A percentile compares a stretch with the other conserved stretches of the same genome.
These are phyloP conservation scores for Subanguina moxae DNA, from an alignment of 1,140 invertebrate genomes.

Conservation along the genomic window DNA sequence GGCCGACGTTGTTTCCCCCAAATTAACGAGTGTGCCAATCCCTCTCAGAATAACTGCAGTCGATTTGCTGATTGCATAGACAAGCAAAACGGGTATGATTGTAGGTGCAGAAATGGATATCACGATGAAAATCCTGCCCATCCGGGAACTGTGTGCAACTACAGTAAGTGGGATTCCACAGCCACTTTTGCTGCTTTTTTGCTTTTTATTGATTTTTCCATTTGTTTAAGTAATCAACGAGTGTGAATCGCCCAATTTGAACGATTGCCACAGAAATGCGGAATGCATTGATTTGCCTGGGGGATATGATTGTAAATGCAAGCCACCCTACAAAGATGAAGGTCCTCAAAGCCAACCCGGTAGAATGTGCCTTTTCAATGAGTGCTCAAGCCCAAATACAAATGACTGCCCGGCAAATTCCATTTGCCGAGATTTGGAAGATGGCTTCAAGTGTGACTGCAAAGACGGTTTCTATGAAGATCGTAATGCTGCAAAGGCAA, in stretches of 20 bases:
- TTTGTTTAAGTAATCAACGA: conserved; percentile 69
- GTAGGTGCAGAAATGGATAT: conserved; percentile 35
- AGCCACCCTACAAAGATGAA: conserved; percentile 68
- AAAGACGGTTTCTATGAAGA: conserved; percentile 8
- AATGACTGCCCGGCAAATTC: conserved; percentile 24
- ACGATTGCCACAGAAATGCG: conserved; percentile 80
- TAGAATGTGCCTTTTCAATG: conserved; percentile 62
- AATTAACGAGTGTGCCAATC: conserved; percentile 56
- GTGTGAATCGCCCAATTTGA: conserved; percentile 75
- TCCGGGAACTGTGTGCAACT: conserved; percentile 35
- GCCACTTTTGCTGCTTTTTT: neutral
- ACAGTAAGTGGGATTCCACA: conserved; percentile 27
- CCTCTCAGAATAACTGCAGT: conserved; percentile 53
- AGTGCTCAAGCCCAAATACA: conserved; percentile 33
- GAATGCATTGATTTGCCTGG: conserved; percentile 82
- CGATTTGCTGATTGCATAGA: conserved; percentile 58
- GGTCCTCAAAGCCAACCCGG: conserved; percentile 63
- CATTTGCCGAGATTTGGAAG: conserved; percentile 1
- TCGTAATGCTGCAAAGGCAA: conserved; percentile 14
- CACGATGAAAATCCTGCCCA: conserved; percentile 38
- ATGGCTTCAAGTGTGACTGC: conserved; percentile 6
- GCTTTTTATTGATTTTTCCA: neutral
- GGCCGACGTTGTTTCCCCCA: conserved; percentile 50
- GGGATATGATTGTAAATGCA: conserved; percentile 78
- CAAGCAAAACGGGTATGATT: conserved; percentile 43